These are phyloP conservation scores for Stegophylla sp. DNA, from an alignment of 2,888 invertebrate species.

Conservation along the genomic window DNA sequence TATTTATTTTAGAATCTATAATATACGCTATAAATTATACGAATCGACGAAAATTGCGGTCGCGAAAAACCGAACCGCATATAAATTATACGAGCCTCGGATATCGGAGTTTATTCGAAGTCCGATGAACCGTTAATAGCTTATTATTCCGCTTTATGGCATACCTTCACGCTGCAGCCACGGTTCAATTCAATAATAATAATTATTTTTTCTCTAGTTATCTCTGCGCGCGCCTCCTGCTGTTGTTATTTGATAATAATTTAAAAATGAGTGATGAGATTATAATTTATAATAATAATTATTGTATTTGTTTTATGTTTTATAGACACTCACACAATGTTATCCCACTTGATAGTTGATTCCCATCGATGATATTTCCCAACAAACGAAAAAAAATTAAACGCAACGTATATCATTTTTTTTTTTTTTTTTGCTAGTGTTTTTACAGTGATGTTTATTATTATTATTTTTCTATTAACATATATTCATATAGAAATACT, in stretches of 20 bases:
- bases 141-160: slow-evolving; percentile 28
- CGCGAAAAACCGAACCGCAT: background rate
- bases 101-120: slow-evolving; percentile 30
- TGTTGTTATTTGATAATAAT: slow-evolving; percentile 37
- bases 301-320: background rate
- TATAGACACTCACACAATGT: background rate
- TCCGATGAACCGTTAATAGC: slow-evolving; percentile 15
- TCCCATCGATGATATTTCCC: background rate
- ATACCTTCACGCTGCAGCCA: background rate
- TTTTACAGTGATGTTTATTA: too few species aligned
- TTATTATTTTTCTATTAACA: too few species aligned
- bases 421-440: background rate
- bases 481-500: too few species aligned
- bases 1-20: slow-evolving; percentile 4
- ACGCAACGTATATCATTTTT: background rate
- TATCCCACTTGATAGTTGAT: background rate
- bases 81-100: slow-evolving; percentile 28
- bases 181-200: slow-evolving; percentile 35
- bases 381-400: background rate
- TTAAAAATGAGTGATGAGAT: background rate
- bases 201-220: slow-evolving; percentile 37
- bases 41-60: background rate
- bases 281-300: slow-evolving; percentile 2
- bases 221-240: slow-evolving; percentile 20
- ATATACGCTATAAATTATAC: background rate